Evolutionary conservation across 2,113 vertebrate genomes (phyloP).

Genomic region (Hippocampus abdominalis): DNA sequence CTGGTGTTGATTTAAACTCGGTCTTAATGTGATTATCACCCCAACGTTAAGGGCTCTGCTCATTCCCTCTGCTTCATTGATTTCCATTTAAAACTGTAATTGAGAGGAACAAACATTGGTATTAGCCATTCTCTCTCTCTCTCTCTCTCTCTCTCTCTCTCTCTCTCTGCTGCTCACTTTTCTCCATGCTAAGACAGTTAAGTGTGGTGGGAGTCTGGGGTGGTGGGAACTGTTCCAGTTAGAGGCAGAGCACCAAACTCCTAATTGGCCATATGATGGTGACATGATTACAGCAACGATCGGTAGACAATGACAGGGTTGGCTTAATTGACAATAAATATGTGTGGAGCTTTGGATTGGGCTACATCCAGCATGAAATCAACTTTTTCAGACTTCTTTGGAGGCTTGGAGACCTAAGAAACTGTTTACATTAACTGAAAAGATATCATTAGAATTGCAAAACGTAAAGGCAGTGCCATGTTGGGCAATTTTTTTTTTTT

Average conservation of each 20-base stretch:
- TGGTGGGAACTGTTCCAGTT: slow-evolving; percentile 29
- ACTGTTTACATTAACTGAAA: not conserved
- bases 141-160: slow-evolving; percentile 38
- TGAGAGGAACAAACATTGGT: slow-evolving; percentile 81
- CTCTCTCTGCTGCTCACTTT: slow-evolving; percentile 42
- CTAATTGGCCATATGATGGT: slow-evolving; percentile 35
- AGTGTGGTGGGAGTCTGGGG: slow-evolving; percentile 42
- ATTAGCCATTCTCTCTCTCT: slow-evolving; percentile 54
- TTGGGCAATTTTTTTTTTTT: no score
- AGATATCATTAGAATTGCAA: not conserved
- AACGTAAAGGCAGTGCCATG: no score
- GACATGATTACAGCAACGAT: slow-evolving; percentile 22
- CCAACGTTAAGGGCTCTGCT: slow-evolving; percentile 56
- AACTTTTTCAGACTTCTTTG: slow-evolving; percentile 39
- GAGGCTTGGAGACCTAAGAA: slow-evolving; percentile 23
- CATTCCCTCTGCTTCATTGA: slow-evolving; percentile 76
- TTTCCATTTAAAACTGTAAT: slow-evolving; percentile 78
- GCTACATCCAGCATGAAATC: slow-evolving; percentile 39
- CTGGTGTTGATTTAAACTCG: slow-evolving; percentile 72
- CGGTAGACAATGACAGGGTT: slow-evolving; percentile 15
- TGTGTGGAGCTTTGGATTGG: slow-evolving; percentile 46
- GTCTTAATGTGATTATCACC: slow-evolving; percentile 71
- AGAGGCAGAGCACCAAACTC: slow-evolving; percentile 20
- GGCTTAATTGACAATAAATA: slow-evolving; percentile 25
- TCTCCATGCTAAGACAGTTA: slow-evolving; percentile 36